Conservation (phyloP, 2,113 vertebrate species). For the Caranx ignobilis region DNA sequence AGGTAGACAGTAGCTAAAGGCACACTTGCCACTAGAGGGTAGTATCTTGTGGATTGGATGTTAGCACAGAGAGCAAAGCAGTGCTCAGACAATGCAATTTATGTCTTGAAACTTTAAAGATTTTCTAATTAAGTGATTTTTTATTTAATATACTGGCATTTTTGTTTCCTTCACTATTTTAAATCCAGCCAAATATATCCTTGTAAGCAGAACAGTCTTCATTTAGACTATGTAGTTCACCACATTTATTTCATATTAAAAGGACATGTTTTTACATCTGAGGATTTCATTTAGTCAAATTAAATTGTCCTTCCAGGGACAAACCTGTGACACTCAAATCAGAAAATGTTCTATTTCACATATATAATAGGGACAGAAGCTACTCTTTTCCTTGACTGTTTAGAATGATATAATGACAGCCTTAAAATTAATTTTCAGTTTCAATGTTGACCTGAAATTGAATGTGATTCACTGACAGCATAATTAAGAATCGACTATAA, state of each 20-base stretch:
- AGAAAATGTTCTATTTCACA: conserved; percentile 20
- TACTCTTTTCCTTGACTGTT: conserved; percentile 22
- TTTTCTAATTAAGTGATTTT: neutral
- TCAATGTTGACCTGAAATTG: conserved; percentile 57
- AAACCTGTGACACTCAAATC: conserved; percentile 31
- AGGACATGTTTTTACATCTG: conserved; percentile 17
- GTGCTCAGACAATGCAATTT: conserved; percentile 16
- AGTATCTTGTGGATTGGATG: conserved; percentile 72
- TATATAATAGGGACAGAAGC: conserved; percentile 20
- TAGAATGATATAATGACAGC: conserved; percentile 56
- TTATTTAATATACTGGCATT: conserved; percentile 2
- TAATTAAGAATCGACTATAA: conserved; percentile 77
- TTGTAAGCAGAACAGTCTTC: neutral
- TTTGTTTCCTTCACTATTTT: neutral
- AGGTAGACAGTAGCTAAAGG: conserved; percentile 6
- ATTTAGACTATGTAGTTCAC: neutral
- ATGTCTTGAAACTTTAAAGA: conserved; percentile 21
- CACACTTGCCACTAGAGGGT: conserved; percentile 81
- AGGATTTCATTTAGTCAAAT: conserved; percentile 10
- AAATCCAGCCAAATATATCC: conserved; percentile 10
- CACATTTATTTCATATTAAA: neutral
- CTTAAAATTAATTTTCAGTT: conserved; percentile 64
- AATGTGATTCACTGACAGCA: conserved; percentile 66
- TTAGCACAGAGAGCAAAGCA: conserved; percentile 29
- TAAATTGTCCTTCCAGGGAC: conserved; percentile 26